These are phyloP conservation scores for Orthosia gothica DNA, from an alignment of 2,888 invertebrate genomes.

Conservation along the genomic window DNA sequence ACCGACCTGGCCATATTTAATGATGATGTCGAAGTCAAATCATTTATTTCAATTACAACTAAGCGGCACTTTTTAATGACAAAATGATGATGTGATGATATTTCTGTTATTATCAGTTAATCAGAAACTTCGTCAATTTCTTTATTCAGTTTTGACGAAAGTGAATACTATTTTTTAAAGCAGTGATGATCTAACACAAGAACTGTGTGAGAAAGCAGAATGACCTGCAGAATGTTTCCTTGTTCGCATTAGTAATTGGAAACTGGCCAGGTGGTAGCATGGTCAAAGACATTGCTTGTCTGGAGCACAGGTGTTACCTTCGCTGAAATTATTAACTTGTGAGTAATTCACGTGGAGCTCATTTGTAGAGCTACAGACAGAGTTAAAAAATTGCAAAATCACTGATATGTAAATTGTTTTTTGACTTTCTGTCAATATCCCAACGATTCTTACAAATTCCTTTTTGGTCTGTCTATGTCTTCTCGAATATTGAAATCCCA, in stretches of 20 bases:
- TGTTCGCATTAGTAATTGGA: slow-evolving; percentile 72
- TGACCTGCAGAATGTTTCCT: slow-evolving; percentile 67
- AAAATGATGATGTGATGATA: no score
- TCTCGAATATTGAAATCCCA: background rate
- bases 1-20: no score
- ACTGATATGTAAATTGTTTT: no score
- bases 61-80: no score
- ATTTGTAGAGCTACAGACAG: background rate
- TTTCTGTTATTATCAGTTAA: background rate
- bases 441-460: background rate
- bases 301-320: slow-evolving; percentile 54
- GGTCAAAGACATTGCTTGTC: slow-evolving; percentile 68
- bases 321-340: slow-evolving; percentile 35
- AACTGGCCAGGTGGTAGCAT: slow-evolving; percentile 74
- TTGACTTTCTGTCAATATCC: background rate
- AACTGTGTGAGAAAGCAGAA: slow-evolving; percentile 56
- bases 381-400: background rate
- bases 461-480: background rate
- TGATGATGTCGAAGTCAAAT: background rate
- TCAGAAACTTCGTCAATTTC: background rate
- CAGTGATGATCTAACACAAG: slow-evolving; percentile 44
- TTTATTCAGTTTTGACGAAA: background rate
- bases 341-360: slow-evolving; percentile 24
- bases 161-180: slow-evolving; percentile 21
- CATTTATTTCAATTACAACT: no score